Conservation (phyloP, 2,797 vertebrate genomes). For the Sphenopsis melanotis region DNA sequence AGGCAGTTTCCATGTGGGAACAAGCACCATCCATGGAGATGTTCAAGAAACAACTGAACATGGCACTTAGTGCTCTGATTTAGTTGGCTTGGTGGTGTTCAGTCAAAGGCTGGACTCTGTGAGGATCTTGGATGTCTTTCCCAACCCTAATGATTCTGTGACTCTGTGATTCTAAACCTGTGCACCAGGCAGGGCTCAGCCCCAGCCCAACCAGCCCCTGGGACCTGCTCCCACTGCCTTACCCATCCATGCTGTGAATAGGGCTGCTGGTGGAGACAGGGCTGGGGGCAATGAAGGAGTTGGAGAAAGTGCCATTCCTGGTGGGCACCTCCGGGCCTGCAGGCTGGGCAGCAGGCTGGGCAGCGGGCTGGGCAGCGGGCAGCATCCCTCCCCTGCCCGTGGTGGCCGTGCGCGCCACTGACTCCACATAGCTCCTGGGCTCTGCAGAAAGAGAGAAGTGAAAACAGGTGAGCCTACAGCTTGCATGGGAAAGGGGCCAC, state of each 20-base stretch:
- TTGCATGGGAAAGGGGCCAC: not conserved
- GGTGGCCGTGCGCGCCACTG: constrained; percentile 85
- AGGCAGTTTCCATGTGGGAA: not conserved
- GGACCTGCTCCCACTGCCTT: constrained; percentile 31
- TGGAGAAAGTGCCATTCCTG: constrained; percentile 72
- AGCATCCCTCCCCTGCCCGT: constrained; percentile 65
- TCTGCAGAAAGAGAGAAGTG: constrained; percentile 70
- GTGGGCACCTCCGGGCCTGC: constrained; percentile 66
- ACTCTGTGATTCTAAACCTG: not conserved
- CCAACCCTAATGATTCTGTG: not conserved
- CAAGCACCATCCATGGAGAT: not conserved
- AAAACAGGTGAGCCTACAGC: not conserved
- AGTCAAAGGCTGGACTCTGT: not conserved
- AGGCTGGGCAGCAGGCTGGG: constrained; percentile 47
- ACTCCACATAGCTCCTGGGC: constrained; percentile 93
- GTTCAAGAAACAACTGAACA: not conserved
- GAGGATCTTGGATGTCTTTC: not conserved
- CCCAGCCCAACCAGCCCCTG: not conserved
- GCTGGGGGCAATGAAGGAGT: constrained; percentile 76
- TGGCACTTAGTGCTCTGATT: not conserved
- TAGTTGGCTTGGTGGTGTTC: not conserved
- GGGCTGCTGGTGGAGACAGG: constrained; percentile 93
- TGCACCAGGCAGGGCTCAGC: not conserved
- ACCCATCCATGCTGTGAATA: constrained; percentile 86
- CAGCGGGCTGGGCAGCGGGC: constrained; percentile 38